Evolutionary conservation across 2,113 vertebrate genomes (phyloP).

Genomic region (Aegotheles bennettii): DNA sequence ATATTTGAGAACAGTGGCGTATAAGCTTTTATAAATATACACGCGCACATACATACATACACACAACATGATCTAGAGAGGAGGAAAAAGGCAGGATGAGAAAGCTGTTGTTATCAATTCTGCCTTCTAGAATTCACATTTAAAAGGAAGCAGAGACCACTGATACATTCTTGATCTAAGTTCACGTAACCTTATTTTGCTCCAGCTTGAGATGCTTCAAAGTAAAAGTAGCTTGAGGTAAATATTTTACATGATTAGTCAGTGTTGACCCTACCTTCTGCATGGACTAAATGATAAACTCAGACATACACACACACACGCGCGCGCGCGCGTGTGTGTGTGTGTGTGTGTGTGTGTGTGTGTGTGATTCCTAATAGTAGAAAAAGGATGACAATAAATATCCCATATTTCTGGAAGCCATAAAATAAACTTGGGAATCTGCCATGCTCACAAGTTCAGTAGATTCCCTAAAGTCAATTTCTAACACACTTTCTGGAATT

Average conservation of each 20-base stretch:
- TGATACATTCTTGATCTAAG: neutral
- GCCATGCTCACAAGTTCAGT: constrained; percentile 56
- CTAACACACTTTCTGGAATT: constrained; percentile 60
- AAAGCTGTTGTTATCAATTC: neutral
- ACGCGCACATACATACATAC: neutral
- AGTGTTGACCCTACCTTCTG: neutral
- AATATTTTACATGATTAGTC: neutral
- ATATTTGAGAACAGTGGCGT: constrained; percentile 12
- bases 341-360: too few relatives aligned
- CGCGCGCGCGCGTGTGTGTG: too few relatives aligned
- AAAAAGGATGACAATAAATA: constrained; percentile 62
- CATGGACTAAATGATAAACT: constrained; percentile 56
- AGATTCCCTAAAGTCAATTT: constrained; percentile 62
- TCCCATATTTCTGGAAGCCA: constrained; percentile 62
- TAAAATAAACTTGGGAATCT: constrained; percentile 64
- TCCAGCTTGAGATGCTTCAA: neutral
- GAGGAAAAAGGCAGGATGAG: neutral
- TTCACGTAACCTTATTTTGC: neutral
- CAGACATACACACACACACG: neutral
- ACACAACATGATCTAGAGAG: neutral
- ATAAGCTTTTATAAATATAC: neutral
- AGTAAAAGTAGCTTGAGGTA: neutral
- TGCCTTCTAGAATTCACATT: neutral
- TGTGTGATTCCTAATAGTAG: constrained; percentile 22
- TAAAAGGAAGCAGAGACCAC: neutral